These are phyloP conservation scores for Crotalus helleri DNA, from an alignment of 2,113 vertebrate species.

Conservation along the genomic window DNA sequence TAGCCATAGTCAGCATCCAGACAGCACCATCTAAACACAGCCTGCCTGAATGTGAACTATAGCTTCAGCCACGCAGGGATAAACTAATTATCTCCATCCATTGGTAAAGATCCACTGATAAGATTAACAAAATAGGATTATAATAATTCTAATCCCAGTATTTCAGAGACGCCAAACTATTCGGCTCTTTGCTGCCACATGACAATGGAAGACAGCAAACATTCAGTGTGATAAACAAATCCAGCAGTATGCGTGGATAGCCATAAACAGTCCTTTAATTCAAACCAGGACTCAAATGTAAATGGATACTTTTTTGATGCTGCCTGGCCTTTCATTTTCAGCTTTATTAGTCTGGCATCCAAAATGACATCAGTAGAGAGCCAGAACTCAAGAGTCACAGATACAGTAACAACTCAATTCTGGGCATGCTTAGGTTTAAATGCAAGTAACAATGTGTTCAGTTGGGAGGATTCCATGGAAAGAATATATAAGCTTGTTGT, in stretches of 20 bases:
- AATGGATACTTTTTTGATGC: slow-evolving; percentile 18
- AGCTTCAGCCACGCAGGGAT: slow-evolving; percentile 8
- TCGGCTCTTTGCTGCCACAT: not conserved
- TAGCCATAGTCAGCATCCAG: not conserved
- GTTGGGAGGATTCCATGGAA: not conserved
- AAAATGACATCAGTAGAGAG: not conserved
- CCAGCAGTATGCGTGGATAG: not conserved
- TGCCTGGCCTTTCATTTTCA: not conserved
- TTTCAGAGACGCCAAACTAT: not conserved
- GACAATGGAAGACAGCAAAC: not conserved
- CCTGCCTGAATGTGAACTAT: not conserved
- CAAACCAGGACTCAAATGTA: not conserved
- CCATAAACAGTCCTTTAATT: not conserved
- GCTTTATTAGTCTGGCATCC: not conserved
- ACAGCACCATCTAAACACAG: not conserved
- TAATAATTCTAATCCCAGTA: slow-evolving; percentile 22
- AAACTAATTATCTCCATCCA: not conserved
- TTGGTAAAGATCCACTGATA: slow-evolving; percentile 1
- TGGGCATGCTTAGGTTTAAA: not conserved
- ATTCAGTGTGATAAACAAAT: slow-evolving; percentile 5
- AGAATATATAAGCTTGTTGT: not conserved
- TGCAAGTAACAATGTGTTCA: not conserved
- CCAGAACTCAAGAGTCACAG: not conserved
- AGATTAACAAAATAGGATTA: not conserved
- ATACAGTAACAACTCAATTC: not conserved